Base-by-base conservation (phyloP, 2,113 vertebrate genomes). In the Xiphophorus maculatus region DNA sequence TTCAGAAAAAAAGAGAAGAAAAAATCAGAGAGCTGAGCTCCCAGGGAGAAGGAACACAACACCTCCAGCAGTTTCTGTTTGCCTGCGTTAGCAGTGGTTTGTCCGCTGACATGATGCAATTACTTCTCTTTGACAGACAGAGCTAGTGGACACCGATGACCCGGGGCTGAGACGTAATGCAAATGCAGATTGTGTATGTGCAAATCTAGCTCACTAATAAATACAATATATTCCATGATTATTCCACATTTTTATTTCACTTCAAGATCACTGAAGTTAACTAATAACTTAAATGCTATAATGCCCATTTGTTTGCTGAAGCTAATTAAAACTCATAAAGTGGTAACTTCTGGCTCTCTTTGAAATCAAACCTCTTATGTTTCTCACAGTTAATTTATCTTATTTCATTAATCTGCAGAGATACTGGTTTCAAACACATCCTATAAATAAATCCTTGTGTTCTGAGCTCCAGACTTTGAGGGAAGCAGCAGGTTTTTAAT, bases 1-100 rank as follows among this genome's bases (percentile, higher is more conserved):
- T 91, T 83, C 88, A 78, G 87, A 79, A 90, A 88, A 83, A 14
- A 63, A 63, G 28, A 29, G 4, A 63, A 63, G 30, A 63, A 67
- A 44, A 15, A 44, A 67, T 79, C 76, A 85, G 77, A 79, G 74
- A 85, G 69, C 81, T 29, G 3, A 74, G 81, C 78, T 85, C 87
- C 75, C 37, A 2, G 73, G 71, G 78, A 86, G 79, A 83, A 30
- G 80, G 79, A 79, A 84, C 79, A 75, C 54, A 68, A 82, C 68
- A 77, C 76, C 63, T 79, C 70, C 48, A 73, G 54, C 66, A 60
- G 71, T 67, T 32, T 72, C 35, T 29, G 19, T n/a, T 58, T 48
- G 44, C 44, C 44, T 48, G 44, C 17, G 44, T 58, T 58, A n/a
- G 30, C 66, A 3, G n/a, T 1, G 63, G 66, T 70, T 79, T 63